These are phyloP conservation scores for Stegodyphus mimosarum DNA, from an alignment of 1,140 invertebrate species.

Conservation along the genomic window DNA sequence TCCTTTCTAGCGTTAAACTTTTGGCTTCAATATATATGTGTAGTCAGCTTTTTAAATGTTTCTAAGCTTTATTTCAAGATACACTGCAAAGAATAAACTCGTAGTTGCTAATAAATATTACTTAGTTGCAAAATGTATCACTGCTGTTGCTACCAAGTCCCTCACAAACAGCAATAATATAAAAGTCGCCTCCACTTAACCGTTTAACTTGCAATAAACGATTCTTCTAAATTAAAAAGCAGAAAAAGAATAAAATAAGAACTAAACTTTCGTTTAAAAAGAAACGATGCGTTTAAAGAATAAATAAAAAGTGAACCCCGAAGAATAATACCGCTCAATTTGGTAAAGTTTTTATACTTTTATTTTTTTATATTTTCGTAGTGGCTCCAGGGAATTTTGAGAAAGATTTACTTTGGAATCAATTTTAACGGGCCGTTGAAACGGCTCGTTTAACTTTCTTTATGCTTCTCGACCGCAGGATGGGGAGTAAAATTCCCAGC, in stretches of 20 bases:
- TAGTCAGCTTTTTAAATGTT: no score
- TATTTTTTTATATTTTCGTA: not conserved
- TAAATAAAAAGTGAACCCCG: not conserved
- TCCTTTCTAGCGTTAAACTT: no score
- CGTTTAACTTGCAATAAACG: constrained; percentile 49
- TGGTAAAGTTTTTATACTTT: constrained; percentile 9
- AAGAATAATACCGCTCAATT: constrained; percentile 51
- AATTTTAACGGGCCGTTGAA: constrained; percentile 55
- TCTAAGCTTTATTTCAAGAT: no score
- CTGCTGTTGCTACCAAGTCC: not conserved
- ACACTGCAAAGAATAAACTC: no score
- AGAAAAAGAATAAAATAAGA: not conserved
- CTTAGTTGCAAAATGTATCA: no score
- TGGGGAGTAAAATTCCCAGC: constrained; percentile 37
- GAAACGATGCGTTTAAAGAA: not conserved
- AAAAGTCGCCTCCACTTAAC: not conserved
- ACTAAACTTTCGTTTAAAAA: not conserved
- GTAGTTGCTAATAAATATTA: no score
- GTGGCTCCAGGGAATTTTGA: constrained; percentile 44
- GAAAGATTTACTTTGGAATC: constrained; percentile 58
- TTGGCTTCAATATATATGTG: no score
- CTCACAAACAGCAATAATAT: not conserved
- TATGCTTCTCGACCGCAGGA: constrained; percentile 36
- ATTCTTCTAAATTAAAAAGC: constrained; percentile 2
- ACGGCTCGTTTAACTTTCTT: constrained; percentile 58